Percentiles rank a stretch among this genome's conserved stretches.
Evolutionary conservation across 2,797 vertebrate species (phyloP).

Genomic region (Cetoscarus ocellatus): DNA sequence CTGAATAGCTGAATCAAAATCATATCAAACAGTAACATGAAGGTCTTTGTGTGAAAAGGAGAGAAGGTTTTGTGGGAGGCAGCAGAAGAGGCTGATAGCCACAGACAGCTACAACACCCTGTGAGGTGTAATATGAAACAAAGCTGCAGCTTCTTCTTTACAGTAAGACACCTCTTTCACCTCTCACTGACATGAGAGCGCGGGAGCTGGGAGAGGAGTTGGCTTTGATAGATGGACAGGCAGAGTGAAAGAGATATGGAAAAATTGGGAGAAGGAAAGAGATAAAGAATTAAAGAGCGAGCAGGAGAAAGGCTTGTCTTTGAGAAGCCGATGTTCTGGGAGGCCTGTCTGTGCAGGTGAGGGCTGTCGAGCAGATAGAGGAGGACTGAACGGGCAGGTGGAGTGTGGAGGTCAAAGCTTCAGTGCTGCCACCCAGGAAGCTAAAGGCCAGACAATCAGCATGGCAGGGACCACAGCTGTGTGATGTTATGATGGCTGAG

Average conservation of each 20-base stretch:
- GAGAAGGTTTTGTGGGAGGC: constrained; percentile 47
- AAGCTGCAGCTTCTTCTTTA: constrained; percentile 67
- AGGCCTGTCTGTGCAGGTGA: constrained; percentile 69
- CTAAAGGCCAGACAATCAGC: constrained; percentile 78
- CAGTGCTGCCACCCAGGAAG: constrained; percentile 71
- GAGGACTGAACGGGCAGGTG: constrained; percentile 57
- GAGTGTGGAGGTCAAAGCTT: constrained; percentile 70
- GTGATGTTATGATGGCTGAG: constrained; percentile 46
- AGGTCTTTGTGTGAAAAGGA: constrained; percentile 21
- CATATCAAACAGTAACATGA: constrained; percentile 14
- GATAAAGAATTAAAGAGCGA: constrained; percentile 71
- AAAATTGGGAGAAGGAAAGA: constrained; percentile 51
- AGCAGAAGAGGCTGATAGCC: constrained; percentile 60
- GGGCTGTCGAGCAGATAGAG: constrained; percentile 60
- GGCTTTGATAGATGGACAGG: constrained; percentile 76
- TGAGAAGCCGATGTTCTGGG: constrained; percentile 55
- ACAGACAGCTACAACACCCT: constrained; percentile 69
- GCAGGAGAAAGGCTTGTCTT: constrained; percentile 58
- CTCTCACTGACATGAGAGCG: constrained; percentile 70
- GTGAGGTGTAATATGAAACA: constrained; percentile 73
- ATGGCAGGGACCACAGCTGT: constrained; percentile 67
- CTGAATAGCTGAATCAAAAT: constrained; percentile 8
- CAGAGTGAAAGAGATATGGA: constrained; percentile 61
- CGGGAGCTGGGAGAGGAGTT: constrained; percentile 58
- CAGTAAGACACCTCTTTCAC: constrained; percentile 72